phyloP scores from a whole-genome alignment of 2,888 invertebrate genomes.

The Xestia sexstrigata region DNA sequence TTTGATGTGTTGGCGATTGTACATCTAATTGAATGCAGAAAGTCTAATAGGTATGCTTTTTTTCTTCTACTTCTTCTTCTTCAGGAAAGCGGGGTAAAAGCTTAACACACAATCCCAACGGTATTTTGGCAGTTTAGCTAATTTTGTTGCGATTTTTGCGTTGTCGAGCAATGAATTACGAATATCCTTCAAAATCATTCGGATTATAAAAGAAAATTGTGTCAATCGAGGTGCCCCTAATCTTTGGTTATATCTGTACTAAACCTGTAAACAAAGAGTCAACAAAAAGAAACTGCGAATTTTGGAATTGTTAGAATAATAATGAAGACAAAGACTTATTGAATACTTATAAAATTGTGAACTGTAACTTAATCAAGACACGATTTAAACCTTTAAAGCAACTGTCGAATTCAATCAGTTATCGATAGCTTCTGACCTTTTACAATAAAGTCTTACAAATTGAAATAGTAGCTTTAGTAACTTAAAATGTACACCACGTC shows the following conservation, averaged over 20 bases:
- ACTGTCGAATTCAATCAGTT: background rate
- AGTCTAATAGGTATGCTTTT: too few relatives aligned
- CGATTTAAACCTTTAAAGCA: background rate
- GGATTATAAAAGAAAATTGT: background rate
- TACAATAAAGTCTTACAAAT: background rate
- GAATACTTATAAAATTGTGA: background rate
- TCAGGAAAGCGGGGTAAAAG: too few relatives aligned
- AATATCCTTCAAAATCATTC: too few relatives aligned
- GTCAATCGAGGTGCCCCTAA: too few relatives aligned
- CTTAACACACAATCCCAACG: background rate
- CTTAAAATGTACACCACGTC: slow-evolving; percentile 25
- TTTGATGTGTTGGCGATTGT: too few relatives aligned
- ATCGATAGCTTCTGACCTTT: background rate
- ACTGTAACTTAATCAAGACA: background rate
- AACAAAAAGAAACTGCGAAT: background rate
- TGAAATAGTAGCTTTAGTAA: background rate
- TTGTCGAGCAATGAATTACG: background rate
- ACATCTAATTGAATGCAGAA: too few relatives aligned
- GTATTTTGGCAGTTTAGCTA: background rate
- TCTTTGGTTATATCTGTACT: background rate
- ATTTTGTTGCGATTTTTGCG: background rate
- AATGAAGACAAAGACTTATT: background rate
- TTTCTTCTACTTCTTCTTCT: too few relatives aligned
- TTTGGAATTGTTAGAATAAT: too few relatives aligned
- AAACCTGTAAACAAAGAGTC: background rate